A percentile compares a stretch with the other conserved stretches of the same genome.
Evolutionary conservation across 1,140 invertebrate genomes (phyloP).

Genomic region (Teleopsis dalmanni): DNA sequence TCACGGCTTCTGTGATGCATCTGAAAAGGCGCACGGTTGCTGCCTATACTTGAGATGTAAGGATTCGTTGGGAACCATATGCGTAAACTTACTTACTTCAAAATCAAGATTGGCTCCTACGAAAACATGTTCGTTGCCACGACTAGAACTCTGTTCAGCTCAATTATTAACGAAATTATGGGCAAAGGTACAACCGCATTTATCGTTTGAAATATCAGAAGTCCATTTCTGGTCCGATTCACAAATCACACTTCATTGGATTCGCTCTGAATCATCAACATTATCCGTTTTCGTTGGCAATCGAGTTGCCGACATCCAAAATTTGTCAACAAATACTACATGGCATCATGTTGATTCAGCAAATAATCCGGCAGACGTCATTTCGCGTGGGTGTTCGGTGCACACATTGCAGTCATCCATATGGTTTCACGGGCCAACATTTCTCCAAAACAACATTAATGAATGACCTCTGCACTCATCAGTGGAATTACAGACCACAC

Average conservation of each 20-base stretch:
- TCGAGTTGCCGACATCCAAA: no score
- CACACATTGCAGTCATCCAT: no score
- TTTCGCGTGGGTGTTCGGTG: no score
- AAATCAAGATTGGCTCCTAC: conserved; percentile 39
- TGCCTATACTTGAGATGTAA: conserved; percentile 34
- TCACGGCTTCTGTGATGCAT: conserved; percentile 43
- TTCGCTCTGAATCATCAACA: conserved; percentile 13
- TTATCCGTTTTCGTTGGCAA: conserved; percentile 13
- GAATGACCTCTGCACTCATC: no score
- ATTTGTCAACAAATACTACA: conserved; percentile 3
- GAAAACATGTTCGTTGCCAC: conserved; percentile 25
- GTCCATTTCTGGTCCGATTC: conserved; percentile 25
- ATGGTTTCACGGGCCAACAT: no score
- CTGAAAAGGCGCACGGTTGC: conserved; percentile 36
- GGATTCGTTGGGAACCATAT: conserved; percentile 1
- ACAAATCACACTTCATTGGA: conserved; percentile 22
- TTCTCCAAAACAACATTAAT: no score
- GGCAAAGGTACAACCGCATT: no score
- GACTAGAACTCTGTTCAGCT: conserved; percentile 34
- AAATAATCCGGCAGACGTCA: no score
- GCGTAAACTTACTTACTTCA: conserved; percentile 19
- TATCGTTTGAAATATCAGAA: no score
- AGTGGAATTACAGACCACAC: no score
- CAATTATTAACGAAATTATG: conserved; percentile 23
- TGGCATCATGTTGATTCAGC: no score